Conservation (phyloP, 2,113 vertebrate species). For the Pollimyrus isidori region DNA sequence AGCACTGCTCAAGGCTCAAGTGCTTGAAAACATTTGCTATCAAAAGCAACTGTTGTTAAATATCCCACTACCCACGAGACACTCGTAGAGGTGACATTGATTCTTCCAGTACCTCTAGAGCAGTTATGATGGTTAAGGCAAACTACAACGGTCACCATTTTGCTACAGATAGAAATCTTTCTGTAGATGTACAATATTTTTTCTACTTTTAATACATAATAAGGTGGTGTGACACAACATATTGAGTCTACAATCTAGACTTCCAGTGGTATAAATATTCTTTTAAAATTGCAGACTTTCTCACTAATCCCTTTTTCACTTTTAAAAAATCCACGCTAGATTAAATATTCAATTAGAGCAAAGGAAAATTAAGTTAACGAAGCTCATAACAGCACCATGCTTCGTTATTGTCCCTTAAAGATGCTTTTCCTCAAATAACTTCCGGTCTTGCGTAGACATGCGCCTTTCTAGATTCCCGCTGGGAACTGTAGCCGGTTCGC, state of each 20-base stretch:
- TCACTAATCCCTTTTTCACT: neutral
- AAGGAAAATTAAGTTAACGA: neutral
- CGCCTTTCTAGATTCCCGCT: neutral
- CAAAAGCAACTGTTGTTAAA: neutral
- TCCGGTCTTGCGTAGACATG: neutral
- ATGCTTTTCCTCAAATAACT: neutral
- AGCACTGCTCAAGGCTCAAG: neutral
- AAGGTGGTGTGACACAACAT: neutral
- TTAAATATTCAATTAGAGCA: neutral
- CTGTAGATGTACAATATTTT: neutral
- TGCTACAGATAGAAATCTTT: neutral
- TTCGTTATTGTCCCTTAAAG: neutral
- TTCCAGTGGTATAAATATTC: neutral
- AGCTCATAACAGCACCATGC: neutral
- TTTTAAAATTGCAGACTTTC: neutral
- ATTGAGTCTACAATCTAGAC: neutral
- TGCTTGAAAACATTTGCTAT: neutral
- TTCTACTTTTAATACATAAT: neutral
- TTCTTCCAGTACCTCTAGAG: neutral
- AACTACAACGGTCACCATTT: neutral
- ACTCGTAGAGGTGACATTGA: neutral
- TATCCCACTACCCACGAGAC: neutral
- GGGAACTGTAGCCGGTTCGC: neutral
- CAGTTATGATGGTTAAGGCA: neutral
- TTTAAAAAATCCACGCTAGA: neutral